Evolutionary conservation across 2,113 vertebrate species (phyloP), one percentile per base, ranked within the genome.

Genomic region (Syrrhaptes paradoxus): DNA sequence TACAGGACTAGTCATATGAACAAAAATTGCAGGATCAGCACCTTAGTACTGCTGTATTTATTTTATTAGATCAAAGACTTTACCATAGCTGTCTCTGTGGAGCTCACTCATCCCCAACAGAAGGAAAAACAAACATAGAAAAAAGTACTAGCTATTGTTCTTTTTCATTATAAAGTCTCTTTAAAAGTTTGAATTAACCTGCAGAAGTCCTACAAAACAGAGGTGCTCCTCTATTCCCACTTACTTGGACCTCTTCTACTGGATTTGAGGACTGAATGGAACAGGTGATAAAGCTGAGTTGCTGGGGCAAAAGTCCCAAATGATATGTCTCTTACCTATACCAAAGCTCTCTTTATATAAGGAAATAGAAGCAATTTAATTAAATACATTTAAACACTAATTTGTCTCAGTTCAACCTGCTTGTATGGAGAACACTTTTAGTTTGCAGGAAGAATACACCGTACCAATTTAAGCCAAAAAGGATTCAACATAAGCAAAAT

Each of bases 61-160:
- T 90, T 77, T 97, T 88, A 76, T 77, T 85, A 93, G 92, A 95
- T 96, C 95, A 97, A 96, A 96, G 93, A 49, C 61, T 94, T 87
- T 41, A 80, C 13, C n/a, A 5, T 3, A 24, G 6, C 28, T 90
- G 38, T 96, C 93, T 90, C 93, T 92, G 58, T 0, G 28, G 96
- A 93, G 43, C 43, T 94, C 71, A 55, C 29, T 55, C 58, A 86
- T 63, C 38, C 46, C 36, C 82, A 77, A 31, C 48, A 83, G 68
- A 90, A 77, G 24, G 19, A 71, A 91, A 91, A 96, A 59, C 17
- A 80, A 93, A 85, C 89, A 18, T 9, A 82, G 55, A 58, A 93
- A 85, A 84, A 90, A 51, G 19, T 68, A 83, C 28, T 61, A 21
- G 67, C 13, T 91, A 31, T 22, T 82, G 20, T 80, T 87, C 49